phyloP scores from a whole-genome alignment of 2,888 invertebrate genomes.

The Mimachlamys varia region DNA sequence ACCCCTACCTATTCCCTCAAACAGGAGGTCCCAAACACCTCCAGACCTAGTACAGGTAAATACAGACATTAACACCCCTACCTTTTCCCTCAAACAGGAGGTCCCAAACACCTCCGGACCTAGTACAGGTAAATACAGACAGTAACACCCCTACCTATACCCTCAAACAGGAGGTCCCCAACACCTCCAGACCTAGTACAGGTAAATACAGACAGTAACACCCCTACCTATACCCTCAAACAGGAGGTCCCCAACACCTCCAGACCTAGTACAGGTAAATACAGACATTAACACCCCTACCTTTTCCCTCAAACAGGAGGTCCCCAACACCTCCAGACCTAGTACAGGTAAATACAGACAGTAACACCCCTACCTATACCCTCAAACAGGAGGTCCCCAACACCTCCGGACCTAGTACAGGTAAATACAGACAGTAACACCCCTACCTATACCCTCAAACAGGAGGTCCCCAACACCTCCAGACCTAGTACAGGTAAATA shows the following conservation, averaged over 20 bases:
- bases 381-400: conserved; percentile 51
- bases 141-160: too few relatives aligned
- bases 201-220: too few relatives aligned
- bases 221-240: too few relatives aligned
- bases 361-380: conserved; percentile 69
- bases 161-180: too few relatives aligned
- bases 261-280: conserved; percentile 38
- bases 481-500: conserved; percentile 34
- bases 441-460: conserved; percentile 68
- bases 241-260: too few relatives aligned
- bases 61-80: too few relatives aligned
- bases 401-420: conserved; percentile 42
- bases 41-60: too few relatives aligned
- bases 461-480: conserved; percentile 24
- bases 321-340: conserved; percentile 40
- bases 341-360: conserved; percentile 37
- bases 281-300: not conserved
- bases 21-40: conserved; percentile 45
- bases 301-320: conserved; percentile 35
- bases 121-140: too few relatives aligned
- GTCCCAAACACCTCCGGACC: too few relatives aligned
- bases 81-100: too few relatives aligned
- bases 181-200: too few relatives aligned
- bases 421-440: not conserved
- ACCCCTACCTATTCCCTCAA: conserved; percentile 77